These are phyloP conservation scores for Papilio gigon DNA, from an alignment of 2,888 invertebrate species.

Conservation along the genomic window DNA sequence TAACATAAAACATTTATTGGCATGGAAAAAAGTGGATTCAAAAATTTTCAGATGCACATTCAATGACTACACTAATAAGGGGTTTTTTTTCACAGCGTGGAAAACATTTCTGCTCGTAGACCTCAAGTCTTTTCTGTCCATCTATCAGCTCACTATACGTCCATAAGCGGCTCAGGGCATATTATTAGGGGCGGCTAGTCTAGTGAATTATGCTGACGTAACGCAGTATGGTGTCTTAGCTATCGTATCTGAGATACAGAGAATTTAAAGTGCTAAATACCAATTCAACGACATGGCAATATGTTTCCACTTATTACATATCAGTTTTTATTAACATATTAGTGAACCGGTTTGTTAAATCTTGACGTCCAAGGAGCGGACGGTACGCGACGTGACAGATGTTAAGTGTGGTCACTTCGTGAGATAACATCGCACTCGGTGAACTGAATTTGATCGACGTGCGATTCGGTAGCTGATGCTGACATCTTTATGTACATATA, in stretches of 20 bases:
- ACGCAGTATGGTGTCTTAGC: too few relatives aligned
- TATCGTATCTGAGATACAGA: neutral
- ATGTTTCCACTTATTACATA: neutral
- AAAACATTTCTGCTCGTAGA: too few relatives aligned
- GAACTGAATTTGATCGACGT: slow-evolving; percentile 56
- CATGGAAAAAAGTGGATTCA: too few relatives aligned
- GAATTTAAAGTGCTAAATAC: neutral
- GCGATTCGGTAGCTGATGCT: slow-evolving; percentile 51
- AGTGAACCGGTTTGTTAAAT: slow-evolving; percentile 22
- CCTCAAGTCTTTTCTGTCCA: too few relatives aligned
- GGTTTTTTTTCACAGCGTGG: too few relatives aligned
- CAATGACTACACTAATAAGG: too few relatives aligned
- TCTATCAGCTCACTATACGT: too few relatives aligned
- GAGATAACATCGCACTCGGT: slow-evolving; percentile 67
- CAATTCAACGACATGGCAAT: slow-evolving; percentile 1
- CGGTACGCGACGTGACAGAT: slow-evolving; percentile 57
- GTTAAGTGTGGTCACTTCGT: slow-evolving; percentile 61
- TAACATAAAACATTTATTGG: too few relatives aligned
- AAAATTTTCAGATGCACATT: too few relatives aligned
- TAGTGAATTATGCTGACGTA: too few relatives aligned
- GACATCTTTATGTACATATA: slow-evolving; percentile 55
- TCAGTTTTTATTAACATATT: slow-evolving; percentile 5
- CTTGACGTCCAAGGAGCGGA: slow-evolving; percentile 9
- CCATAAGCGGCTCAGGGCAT: too few relatives aligned
- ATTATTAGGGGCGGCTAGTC: too few relatives aligned